phyloP scores from a whole-genome alignment of 2,797 vertebrate species.

The Sparus aurata region DNA sequence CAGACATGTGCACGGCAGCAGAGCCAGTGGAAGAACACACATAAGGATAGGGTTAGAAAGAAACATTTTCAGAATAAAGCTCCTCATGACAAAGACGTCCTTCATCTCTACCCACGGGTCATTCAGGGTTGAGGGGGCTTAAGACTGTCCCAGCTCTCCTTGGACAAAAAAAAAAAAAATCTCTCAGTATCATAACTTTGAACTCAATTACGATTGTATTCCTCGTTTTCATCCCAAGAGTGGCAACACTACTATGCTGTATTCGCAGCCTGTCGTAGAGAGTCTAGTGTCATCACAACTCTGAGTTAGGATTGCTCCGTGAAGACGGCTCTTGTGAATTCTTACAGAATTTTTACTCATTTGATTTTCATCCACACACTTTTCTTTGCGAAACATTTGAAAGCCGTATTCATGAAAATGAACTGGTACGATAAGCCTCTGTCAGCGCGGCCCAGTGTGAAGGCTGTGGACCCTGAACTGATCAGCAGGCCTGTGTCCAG shows the following conservation, averaged over 20 bases:
- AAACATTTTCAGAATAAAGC: too few relatives aligned
- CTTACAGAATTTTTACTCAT: background rate
- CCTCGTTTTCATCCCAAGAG: too few relatives aligned
- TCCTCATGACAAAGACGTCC: too few relatives aligned
- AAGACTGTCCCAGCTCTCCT: background rate
- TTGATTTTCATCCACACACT: background rate
- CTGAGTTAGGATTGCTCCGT: background rate
- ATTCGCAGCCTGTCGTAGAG: background rate
- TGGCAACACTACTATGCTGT: too few relatives aligned
- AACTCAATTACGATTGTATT: too few relatives aligned
- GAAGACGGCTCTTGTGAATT: background rate
- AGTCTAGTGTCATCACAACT: background rate
- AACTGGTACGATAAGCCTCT: background rate
- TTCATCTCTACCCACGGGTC: too few relatives aligned
- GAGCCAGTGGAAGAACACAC: too few relatives aligned
- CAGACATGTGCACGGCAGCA: too few relatives aligned
- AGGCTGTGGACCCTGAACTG: constrained; percentile 16
- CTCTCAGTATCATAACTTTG: too few relatives aligned
- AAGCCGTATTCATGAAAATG: background rate
- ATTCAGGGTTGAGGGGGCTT: background rate
- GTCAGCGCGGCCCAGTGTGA: background rate
- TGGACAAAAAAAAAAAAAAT: background rate
- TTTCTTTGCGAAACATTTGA: background rate
- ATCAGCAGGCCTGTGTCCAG: constrained; percentile 27
- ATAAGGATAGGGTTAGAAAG: too few relatives aligned